A percentile compares a stretch with the other conserved stretches of the same genome.
Evolutionary conservation across 1,140 invertebrate species (phyloP).

Genomic region (Paraescarpia echinospica): DNA sequence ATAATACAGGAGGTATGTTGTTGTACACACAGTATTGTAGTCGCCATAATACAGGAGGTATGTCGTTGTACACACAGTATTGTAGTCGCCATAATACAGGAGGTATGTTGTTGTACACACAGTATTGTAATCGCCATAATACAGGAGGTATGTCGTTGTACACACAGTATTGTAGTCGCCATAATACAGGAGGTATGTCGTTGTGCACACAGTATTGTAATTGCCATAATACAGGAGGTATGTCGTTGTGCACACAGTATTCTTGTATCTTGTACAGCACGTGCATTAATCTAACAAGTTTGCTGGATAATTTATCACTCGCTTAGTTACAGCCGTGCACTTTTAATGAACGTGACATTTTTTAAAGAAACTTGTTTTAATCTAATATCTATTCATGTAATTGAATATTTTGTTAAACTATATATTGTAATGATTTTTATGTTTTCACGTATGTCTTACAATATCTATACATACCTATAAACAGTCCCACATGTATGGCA

Average conservation of each 20-base stretch:
- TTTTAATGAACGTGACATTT: too few relatives aligned
- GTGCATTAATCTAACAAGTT: not conserved
- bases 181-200: slow-evolving; percentile 71
- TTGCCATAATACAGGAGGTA: too few relatives aligned
- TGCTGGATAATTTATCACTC: slow-evolving; percentile 1
- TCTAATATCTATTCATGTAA: too few relatives aligned
- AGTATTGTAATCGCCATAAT: slow-evolving; percentile 71
- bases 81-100: slow-evolving; percentile 71
- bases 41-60: slow-evolving; percentile 75
- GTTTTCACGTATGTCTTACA: too few relatives aligned
- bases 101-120: slow-evolving; percentile 64
- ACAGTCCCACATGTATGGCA: too few relatives aligned
- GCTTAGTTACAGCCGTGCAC: too few relatives aligned
- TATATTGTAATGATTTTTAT: too few relatives aligned
- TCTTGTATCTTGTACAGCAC: not conserved
- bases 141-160: slow-evolving; percentile 66
- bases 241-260: not conserved
- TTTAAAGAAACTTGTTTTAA: too few relatives aligned
- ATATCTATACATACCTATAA: too few relatives aligned
- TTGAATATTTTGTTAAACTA: too few relatives aligned
- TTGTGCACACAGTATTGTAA: not conserved
- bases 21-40: slow-evolving; percentile 64
- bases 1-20: slow-evolving; percentile 71
- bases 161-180: slow-evolving; percentile 68
- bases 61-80: slow-evolving; percentile 61